phyloP scores from a whole-genome alignment of 2,888 invertebrate genomes.

The Poecilus cupreus region DNA sequence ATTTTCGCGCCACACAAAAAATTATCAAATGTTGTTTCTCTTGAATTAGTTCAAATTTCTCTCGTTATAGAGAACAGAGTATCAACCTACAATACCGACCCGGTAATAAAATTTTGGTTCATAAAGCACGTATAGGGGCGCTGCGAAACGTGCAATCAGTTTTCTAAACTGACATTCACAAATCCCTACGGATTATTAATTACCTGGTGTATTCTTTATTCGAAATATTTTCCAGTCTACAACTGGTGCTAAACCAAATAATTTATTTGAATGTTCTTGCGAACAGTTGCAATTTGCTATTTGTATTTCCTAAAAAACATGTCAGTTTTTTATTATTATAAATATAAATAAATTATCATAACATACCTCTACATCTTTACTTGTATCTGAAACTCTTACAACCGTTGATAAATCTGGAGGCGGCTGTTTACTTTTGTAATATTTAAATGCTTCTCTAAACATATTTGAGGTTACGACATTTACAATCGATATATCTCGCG shows the following conservation, averaged over 20 bases:
- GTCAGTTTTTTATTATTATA: not conserved
- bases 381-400: constrained; percentile 73
- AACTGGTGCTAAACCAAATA: constrained; percentile 71
- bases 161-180: too few relatives aligned
- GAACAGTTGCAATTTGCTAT: constrained; percentile 61
- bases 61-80: too few relatives aligned
- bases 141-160: too few relatives aligned
- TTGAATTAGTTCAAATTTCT: too few relatives aligned
- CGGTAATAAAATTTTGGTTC: too few relatives aligned
- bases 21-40: too few relatives aligned
- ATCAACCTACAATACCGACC: too few relatives aligned
- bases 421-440: constrained; percentile 83
- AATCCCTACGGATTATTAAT: too few relatives aligned
- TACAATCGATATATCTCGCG: too few relatives aligned
- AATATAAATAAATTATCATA: not conserved
- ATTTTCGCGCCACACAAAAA: too few relatives aligned
- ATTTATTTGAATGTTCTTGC: constrained; percentile 50
- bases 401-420: constrained; percentile 80
- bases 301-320: constrained; percentile 68
- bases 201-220: constrained; percentile 78
- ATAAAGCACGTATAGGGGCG: too few relatives aligned
- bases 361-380: constrained; percentile 29
- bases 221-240: constrained; percentile 80
- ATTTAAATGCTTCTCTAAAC: constrained; percentile 86
- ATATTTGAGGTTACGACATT: constrained; percentile 65